Base-by-base conservation (phyloP, 2,888 invertebrate species). In the Yponomeuta malinellus region DNA sequence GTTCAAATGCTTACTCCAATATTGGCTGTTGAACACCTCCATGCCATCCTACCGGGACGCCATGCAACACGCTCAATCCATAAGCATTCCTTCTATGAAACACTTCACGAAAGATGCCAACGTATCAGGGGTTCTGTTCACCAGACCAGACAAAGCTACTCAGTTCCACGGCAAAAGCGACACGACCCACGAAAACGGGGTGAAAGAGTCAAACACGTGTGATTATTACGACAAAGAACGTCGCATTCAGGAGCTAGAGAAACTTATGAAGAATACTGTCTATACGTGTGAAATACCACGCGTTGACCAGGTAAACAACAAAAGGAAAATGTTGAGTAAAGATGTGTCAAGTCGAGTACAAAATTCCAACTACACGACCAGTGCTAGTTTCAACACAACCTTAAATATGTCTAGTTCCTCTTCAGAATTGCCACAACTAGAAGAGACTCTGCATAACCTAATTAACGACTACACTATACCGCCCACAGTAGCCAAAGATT, bases 181-280 rank as follows among this genome's bases (percentile, higher is more conserved):
- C n/a, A 67, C 5, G 43, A 33, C 37, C 10, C 10, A 12, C 33
- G 12, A 37, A 12, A 37, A 12, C 43, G n/a, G 15, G 33, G 1
- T 2, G 10, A n/a, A 43, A 4, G 37, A 43, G 15, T 37, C 37
- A 8, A 64, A 29, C 9, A 48, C 10, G 10, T 79, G 80, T 10
- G 80, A 82, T 12, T 87, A 85, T 73, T 83, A 77, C 70, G 80
- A 83, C 72, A 88, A 85, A 75, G 90, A 89, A 72, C 78, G 80
- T 71, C 82, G 81, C 23, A 81, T 89, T 73, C 88, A 89, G 75
- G 83, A 89, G 75, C 76, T 90, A 1, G 90, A 91, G 76, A 83
- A 76, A 74, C 72, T 90, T 31, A 76, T 91, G 0, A 87, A 87
- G 76, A 90, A 81, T 73, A 91, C 89, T 0, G 83, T 90, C 0